phyloP scores from a whole-genome alignment of 2,797 vertebrate species.

The Manis pentadactyla region DNA sequence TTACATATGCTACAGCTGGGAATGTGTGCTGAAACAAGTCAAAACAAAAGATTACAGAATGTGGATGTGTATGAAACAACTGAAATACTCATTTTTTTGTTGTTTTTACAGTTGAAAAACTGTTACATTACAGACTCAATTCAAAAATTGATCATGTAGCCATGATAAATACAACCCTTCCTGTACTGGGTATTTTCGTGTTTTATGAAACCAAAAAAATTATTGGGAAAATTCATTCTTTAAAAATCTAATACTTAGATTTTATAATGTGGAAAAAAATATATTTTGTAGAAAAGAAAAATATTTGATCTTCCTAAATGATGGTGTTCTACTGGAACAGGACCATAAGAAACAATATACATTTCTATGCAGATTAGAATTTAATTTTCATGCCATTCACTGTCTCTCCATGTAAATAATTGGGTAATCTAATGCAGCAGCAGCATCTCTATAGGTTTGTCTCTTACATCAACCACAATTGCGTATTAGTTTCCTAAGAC shows the following conservation, averaged over 20 bases:
- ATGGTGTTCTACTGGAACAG: neutral
- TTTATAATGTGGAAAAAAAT: constrained; percentile 38
- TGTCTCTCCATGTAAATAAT: neutral
- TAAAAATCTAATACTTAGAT: neutral
- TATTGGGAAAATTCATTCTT: neutral
- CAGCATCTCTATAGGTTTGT: neutral
- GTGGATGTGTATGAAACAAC: neutral
- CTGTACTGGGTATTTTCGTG: neutral
- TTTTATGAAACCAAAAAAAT: constrained; percentile 10
- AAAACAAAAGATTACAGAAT: neutral
- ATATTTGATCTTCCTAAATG: neutral
- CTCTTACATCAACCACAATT: neutral
- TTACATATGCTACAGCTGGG: neutral
- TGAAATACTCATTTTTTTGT: neutral
- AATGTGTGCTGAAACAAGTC: neutral
- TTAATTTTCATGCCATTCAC: neutral
- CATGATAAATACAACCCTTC: neutral
- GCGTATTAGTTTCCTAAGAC: neutral
- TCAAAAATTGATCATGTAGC: neutral
- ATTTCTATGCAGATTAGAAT: neutral
- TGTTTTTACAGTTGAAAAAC: neutral
- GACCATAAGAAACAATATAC: neutral
- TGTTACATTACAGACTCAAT: neutral
- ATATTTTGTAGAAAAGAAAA: neutral
- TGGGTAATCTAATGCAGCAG: neutral